Percentiles rank a stretch among this genome's conserved stretches.
Conservation (phyloP, 2,113 vertebrate species). For the Boulengeromyrus knoepffleri region DNA sequence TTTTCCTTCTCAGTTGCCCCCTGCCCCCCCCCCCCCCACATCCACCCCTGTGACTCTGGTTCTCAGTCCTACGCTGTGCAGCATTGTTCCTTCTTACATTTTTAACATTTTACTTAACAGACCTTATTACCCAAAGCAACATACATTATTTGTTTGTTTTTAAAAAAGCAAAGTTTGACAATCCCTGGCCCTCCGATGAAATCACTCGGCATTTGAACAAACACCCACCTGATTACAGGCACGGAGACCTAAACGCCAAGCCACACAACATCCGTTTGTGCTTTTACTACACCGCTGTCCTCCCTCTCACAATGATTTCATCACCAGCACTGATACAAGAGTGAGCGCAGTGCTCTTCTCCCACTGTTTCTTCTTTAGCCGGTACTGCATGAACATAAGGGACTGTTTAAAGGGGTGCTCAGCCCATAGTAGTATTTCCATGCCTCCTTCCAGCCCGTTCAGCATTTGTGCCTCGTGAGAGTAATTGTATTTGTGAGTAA, state of each 20-base stretch:
- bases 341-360: not conserved
- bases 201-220: not conserved
- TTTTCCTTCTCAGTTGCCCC: too few species aligned
- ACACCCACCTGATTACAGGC: not conserved
- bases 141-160: not conserved
- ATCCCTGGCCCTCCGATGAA: not conserved
- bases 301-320: not conserved
- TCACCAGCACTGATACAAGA: not conserved
- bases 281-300: not conserved
- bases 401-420: not conserved
- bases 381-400: not conserved
- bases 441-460: not conserved
- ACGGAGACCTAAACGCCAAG: not conserved
- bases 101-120: not conserved
- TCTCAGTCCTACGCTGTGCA: not conserved
- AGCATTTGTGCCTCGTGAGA: not conserved
- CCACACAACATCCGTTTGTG: not conserved
- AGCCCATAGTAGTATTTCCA: not conserved
- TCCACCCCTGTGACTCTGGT: slow-evolving; percentile 28
- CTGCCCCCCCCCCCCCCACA: slow-evolving; percentile 18
- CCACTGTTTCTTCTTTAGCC: not conserved
- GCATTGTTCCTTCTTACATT: not conserved
- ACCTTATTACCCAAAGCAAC: not conserved
- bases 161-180: not conserved
- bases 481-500: not conserved